Evolutionary conservation across 2,797 vertebrate species (phyloP).

Genomic region (Melanotaenia nigrans): DNA sequence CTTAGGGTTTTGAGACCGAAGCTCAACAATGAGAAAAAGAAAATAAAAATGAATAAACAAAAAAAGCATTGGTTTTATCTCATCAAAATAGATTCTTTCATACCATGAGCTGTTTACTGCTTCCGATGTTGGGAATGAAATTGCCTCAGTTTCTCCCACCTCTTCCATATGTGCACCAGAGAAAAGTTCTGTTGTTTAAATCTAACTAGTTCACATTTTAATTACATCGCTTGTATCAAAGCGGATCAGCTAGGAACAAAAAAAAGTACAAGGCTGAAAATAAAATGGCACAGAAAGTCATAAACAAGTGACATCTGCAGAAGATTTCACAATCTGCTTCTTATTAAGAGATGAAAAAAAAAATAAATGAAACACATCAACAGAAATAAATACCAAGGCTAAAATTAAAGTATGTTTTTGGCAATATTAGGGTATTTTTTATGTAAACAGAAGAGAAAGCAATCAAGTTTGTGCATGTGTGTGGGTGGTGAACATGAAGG

Average conservation of each 20-base stretch:
- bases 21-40: slow-evolving; percentile 51
- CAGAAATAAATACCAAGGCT: not conserved
- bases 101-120: slow-evolving; percentile 4
- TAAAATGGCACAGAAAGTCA: slow-evolving; percentile 37
- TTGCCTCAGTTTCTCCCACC: slow-evolving; percentile 23
- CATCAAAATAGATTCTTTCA: slow-evolving; percentile 28
- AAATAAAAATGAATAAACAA: slow-evolving; percentile 26
- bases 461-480: slow-evolving; percentile 28
- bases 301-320: slow-evolving; percentile 24
- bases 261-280: slow-evolving; percentile 30
- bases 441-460: slow-evolving; percentile 44
- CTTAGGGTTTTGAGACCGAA: slow-evolving; percentile 23
- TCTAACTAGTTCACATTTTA: slow-evolving; percentile 66
- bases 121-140: slow-evolving; percentile 30
- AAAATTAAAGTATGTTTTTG: slow-evolving; percentile 25
- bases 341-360: slow-evolving; percentile 24
- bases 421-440: slow-evolving; percentile 17
- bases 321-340: slow-evolving; percentile 15
- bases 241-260: slow-evolving; percentile 37
- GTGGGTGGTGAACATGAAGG: slow-evolving; percentile 44
- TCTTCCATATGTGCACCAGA: slow-evolving; percentile 14
- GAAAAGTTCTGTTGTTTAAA: slow-evolving; percentile 38
- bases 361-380: slow-evolving; percentile 21
- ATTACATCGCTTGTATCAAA: slow-evolving; percentile 50
- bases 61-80: slow-evolving; percentile 39